phyloP scores from a whole-genome alignment of 2,113 vertebrate genomes.

The Oncorhynchus mykiss region DNA sequence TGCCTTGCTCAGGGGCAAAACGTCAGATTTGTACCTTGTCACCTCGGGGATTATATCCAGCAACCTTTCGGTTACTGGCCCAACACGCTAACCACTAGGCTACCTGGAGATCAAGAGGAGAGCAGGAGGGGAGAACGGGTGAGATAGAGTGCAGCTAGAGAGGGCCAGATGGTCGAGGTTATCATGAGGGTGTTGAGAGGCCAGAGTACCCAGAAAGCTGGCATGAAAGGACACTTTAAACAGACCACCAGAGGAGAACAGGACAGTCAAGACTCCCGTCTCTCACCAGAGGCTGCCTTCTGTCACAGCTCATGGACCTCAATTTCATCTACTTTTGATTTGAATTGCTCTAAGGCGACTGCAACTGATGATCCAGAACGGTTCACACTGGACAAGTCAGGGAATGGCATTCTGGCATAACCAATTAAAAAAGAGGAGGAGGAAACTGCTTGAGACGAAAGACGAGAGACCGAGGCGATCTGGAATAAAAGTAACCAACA shows the following conservation, averaged over 20 bases:
- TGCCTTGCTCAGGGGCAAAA: too few relatives aligned
- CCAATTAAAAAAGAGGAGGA: constrained; percentile 16
- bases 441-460: not conserved
- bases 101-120: too few relatives aligned
- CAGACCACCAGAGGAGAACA: not conserved
- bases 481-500: not conserved
- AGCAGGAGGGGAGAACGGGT: too few relatives aligned
- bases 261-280: not conserved
- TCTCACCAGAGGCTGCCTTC: not conserved
- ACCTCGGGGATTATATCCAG: too few relatives aligned
- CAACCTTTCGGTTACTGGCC: too few relatives aligned
- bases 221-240: not conserved
- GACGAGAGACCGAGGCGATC: not conserved
- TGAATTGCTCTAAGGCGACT: not conserved
- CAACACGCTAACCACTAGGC: too few relatives aligned
- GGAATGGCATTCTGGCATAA: constrained; percentile 6
- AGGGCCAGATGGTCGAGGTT: too few relatives aligned
- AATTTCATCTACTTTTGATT: not conserved
- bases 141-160: too few relatives aligned
- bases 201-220: too few relatives aligned
- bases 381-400: too few relatives aligned
- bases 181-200: too few relatives aligned
- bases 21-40: too few relatives aligned
- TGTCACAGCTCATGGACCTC: not conserved
- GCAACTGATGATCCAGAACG: not conserved